Percentiles rank a stretch among this genome's conserved stretches.
phyloP scores from a whole-genome alignment of 1,140 invertebrate genomes.

The Atta colombica region DNA sequence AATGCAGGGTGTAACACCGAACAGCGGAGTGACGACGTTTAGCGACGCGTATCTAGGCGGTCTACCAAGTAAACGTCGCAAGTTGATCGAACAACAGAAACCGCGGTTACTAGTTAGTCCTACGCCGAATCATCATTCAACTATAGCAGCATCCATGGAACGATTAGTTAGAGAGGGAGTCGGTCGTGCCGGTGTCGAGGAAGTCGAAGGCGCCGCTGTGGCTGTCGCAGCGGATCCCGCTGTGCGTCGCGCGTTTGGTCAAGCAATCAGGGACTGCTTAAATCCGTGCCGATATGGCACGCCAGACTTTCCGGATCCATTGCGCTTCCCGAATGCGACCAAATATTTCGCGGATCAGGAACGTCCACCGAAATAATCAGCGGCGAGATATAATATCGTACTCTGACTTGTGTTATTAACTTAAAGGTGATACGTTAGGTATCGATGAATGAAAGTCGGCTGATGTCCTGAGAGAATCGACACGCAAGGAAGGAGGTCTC shows the following conservation, averaged over 20 bases:
- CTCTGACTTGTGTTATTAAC: neutral
- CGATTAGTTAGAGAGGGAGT: conserved; percentile 83
- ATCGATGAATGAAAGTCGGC: neutral
- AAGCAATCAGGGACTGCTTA: conserved; percentile 84
- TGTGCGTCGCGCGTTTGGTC: conserved; percentile 84
- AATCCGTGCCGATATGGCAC: conserved; percentile 79
- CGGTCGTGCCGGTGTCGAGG: conserved; percentile 80
- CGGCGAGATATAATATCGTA: conserved; percentile 18
- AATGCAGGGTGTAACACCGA: conserved; percentile 70
- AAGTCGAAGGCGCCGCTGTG: conserved; percentile 82
- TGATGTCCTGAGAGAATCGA: neutral
- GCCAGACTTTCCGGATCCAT: conserved; percentile 83
- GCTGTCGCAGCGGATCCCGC: conserved; percentile 82
- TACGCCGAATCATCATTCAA: conserved; percentile 78
- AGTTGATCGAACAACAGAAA: conserved; percentile 88
- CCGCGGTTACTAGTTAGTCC: conserved; percentile 82
- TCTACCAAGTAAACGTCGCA: conserved; percentile 93
- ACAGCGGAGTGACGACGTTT: conserved; percentile 87
- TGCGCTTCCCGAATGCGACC: conserved; percentile 84
- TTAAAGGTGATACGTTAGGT: conserved; percentile 3
- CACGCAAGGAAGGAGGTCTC: neutral
- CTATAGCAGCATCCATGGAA: conserved; percentile 82
- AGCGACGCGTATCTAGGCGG: conserved; percentile 94
- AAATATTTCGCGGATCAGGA: conserved; percentile 83
- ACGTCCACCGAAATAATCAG: conserved; percentile 72